Percentiles rank a stretch among this genome's conserved stretches.
Evolutionary conservation across 1,140 invertebrate genomes (phyloP).

Genomic region (Apis laboriosa): DNA sequence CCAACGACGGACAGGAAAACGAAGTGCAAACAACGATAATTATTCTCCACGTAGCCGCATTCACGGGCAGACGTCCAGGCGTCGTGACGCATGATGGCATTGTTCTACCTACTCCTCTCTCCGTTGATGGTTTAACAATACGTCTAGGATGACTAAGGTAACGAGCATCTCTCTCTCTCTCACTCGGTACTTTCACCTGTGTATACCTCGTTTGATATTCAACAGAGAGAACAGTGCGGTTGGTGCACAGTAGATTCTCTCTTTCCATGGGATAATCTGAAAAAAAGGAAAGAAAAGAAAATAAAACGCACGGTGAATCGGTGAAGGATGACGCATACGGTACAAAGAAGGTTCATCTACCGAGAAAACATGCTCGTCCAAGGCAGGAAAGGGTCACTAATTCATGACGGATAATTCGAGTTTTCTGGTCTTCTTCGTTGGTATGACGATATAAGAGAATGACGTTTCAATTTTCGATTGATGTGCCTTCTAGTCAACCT

Average conservation of each 20-base stretch:
- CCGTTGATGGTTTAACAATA: conserved; percentile 39
- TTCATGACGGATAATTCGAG: conserved; percentile 15
- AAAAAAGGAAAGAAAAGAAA: conserved; percentile 38
- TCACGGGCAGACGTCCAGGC: conserved; percentile 32
- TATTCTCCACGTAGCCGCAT: conserved; percentile 38
- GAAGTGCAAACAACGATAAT: conserved; percentile 59
- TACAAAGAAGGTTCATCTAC: background rate
- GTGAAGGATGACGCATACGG: conserved; percentile 32
- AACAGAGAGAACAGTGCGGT: background rate
- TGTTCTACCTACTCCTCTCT: conserved; percentile 57
- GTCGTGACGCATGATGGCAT: conserved; percentile 60
- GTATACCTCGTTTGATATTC: conserved; percentile 54
- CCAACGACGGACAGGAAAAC: conserved; percentile 37
- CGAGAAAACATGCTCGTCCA: background rate
- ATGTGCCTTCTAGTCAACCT: background rate
- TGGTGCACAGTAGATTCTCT: background rate
- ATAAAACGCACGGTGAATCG: conserved; percentile 19
- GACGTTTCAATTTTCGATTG: conserved; percentile 27
- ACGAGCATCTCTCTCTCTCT: conserved; percentile 6
- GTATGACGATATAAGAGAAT: background rate
- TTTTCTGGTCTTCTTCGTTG: background rate
- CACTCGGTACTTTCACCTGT: conserved; percentile 58
- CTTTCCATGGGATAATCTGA: conserved; percentile 42
- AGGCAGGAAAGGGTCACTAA: conserved; percentile 28
- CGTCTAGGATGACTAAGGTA: conserved; percentile 62